Evolutionary conservation across 2,113 vertebrate genomes (phyloP).

Genomic region (Cricetomys ansorgei): DNA sequence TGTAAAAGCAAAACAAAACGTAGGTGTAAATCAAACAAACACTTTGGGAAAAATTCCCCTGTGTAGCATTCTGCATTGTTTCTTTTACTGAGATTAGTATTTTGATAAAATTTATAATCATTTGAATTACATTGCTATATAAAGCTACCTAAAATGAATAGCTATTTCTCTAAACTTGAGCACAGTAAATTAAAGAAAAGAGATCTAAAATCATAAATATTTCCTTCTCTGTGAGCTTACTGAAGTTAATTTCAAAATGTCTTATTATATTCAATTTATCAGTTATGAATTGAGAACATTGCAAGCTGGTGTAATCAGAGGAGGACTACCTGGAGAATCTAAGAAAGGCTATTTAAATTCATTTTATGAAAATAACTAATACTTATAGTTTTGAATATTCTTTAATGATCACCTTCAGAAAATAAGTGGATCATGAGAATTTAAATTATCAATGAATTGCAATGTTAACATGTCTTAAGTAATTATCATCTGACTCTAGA

Average conservation of each 20-base stretch:
- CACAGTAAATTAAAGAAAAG: slow-evolving; percentile 14
- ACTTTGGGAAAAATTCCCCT: not conserved
- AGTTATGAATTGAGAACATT: slow-evolving; percentile 60
- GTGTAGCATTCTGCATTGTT: not conserved
- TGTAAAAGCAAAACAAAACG: not conserved
- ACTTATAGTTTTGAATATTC: not conserved
- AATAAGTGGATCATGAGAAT: slow-evolving; percentile 50
- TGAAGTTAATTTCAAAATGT: slow-evolving; percentile 56
- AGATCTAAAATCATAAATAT: not conserved
- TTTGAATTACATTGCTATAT: not conserved
- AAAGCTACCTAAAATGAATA: not conserved
- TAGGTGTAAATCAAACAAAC: not conserved
- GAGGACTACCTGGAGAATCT: not conserved
- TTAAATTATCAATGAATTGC: slow-evolving; percentile 29
- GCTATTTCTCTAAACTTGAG: not conserved
- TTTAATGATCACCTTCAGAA: slow-evolving; percentile 43
- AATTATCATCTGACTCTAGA: not conserved
- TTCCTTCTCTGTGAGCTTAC: not conserved
- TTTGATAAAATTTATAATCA: not conserved
- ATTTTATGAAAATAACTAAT: not conserved
- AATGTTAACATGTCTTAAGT: not conserved
- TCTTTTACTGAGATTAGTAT: not conserved
- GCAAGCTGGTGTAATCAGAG: slow-evolving; percentile 9
- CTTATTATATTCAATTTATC: slow-evolving; percentile 36
- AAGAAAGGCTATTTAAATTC: not conserved